Percentiles rank a stretch among this genome's conserved stretches.
Conservation (phyloP, 2,888 invertebrate species). For the Oscheius sp. region DNA sequence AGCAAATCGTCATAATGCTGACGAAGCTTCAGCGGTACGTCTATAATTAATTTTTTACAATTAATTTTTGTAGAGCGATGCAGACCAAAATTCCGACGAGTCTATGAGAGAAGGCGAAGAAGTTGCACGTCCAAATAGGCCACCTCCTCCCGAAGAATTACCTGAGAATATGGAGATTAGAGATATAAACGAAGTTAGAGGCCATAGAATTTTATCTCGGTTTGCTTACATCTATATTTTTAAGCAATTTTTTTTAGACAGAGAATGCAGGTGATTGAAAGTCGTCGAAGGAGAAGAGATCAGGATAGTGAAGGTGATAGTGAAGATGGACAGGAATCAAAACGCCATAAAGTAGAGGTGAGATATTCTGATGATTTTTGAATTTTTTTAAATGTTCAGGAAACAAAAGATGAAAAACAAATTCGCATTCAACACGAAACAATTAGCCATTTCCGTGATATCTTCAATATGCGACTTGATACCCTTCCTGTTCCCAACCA, state of each 20-base stretch:
- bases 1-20: neutral
- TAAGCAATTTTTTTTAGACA: neutral
- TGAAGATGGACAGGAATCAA: neutral
- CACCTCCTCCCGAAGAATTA: neutral
- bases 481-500: neutral
- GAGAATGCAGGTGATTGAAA: constrained; percentile 1
- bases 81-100: neutral
- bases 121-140: neutral
- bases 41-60: neutral
- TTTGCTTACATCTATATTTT: neutral
- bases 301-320: neutral
- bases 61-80: constrained; percentile 11
- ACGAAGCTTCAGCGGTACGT: neutral
- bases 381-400: neutral
- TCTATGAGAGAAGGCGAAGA: too few relatives aligned
- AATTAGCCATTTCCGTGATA: neutral
- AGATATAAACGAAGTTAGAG: too few relatives aligned
- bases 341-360: neutral
- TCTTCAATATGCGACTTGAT: constrained; percentile 3
- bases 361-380: neutral
- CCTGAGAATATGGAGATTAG: neutral
- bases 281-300: neutral
- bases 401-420: constrained; percentile 9
- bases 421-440: constrained; percentile 1
- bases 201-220: constrained; percentile 10